Base-by-base conservation (phyloP, 2,113 vertebrate genomes). In the Bombycilla garrulus region DNA sequence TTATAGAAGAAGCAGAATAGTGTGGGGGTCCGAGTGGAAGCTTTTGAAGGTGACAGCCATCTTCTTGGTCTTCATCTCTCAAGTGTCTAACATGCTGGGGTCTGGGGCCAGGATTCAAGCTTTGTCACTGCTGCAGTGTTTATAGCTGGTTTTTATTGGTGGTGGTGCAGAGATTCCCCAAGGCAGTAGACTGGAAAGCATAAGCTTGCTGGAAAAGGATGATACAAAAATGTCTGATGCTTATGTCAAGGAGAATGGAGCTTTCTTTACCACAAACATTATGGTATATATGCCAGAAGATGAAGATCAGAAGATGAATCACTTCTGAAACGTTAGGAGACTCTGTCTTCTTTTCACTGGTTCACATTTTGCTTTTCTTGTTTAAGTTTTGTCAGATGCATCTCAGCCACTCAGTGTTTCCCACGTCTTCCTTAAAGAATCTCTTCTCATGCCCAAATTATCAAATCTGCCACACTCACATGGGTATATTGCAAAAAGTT, bases 401-500 rank as follows among this genome's bases (percentile, higher is more conserved):
- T 20, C 51, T 64, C 56, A 71, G 35, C 65, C n/a, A 81, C 42
- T 62, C 26, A 29, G 22, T 24, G 10, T 50, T 51, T 89, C 47
- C 42, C 58, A 78, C 1, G 1, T 89, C 65, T 90, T 90, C 72
- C 62, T 80, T 58, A 61, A 95, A 67, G 35, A 90, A 90, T 87
- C 61, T 76, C 28, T 91, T 81, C 36, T 88, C 24, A 5, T 78
- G 51, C 40, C 72, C 54, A 67, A 0, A 67, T 85, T 81, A 82
- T 44, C 71, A 42, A 57, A 58, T 81, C 74, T 94, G 48, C 53
- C 61, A 51, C 33, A 35, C 33, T 91, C 57, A 66, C 7, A 1
- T 77, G 53, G 28, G 5, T 72, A 8, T 77, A 47, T 92, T 93
- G 86, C 79, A 86, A 56, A 90, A 94, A n/a, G 61, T 61, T 90